These are phyloP conservation scores for Varroa destructor DNA, from an alignment of 1,140 invertebrate genomes.

Conservation along the genomic window DNA sequence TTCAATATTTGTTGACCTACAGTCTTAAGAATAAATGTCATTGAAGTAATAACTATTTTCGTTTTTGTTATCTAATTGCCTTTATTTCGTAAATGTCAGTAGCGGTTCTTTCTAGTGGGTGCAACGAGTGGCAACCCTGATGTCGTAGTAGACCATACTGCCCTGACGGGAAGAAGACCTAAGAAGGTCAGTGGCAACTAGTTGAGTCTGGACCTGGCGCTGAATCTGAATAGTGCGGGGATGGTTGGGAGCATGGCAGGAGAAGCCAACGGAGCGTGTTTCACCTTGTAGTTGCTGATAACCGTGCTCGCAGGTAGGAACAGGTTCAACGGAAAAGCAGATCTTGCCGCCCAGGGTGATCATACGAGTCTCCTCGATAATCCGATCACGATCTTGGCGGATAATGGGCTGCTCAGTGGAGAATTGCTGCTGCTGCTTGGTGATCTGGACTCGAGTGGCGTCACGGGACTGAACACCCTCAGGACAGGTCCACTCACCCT, in stretches of 20 bases:
- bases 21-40: too few relatives aligned
- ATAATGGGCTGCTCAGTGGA: not conserved
- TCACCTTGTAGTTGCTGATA: not conserved
- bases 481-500: slow-evolving; percentile 16
- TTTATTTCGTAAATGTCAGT: too few relatives aligned
- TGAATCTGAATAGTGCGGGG: not conserved
- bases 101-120: not conserved
- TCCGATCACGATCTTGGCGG: not conserved
- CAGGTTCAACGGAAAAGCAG: slow-evolving; percentile 12
- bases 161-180: not conserved
- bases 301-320: not conserved
- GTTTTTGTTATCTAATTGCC: too few relatives aligned
- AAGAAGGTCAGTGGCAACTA: not conserved
- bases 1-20: too few relatives aligned
- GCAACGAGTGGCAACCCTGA: slow-evolving; percentile 14
- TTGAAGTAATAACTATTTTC: too few relatives aligned
- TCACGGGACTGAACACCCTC: slow-evolving; percentile 13
- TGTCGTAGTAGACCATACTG: not conserved
- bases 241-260: not conserved
- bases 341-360: slow-evolving; percentile 1
- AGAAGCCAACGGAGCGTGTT: not conserved
- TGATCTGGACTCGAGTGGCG: not conserved
- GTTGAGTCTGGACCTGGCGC: not conserved
- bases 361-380: slow-evolving; percentile 6
- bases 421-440: not conserved